These are phyloP conservation scores for Mythimna pallens DNA, from an alignment of 2,888 invertebrate species.

Conservation along the genomic window DNA sequence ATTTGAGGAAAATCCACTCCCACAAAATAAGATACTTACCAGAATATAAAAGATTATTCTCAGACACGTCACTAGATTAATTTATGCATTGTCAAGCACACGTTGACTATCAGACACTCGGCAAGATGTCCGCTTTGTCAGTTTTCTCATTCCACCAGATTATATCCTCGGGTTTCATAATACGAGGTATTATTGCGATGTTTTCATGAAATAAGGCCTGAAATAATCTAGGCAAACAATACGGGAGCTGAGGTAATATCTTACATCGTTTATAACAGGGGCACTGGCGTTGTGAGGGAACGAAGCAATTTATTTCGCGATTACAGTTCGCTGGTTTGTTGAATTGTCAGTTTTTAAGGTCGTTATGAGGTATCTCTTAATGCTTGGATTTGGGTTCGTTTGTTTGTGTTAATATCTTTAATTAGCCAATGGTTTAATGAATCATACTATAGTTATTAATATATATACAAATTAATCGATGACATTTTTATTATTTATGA, in stretches of 20 bases:
- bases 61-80: constrained; percentile 45
- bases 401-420: neutral
- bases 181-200: constrained; percentile 58
- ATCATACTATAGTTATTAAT: neutral
- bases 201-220: constrained; percentile 61
- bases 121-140: constrained; percentile 52
- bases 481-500: too few relatives aligned
- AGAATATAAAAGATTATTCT: constrained; percentile 28
- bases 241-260: constrained; percentile 64
- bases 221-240: constrained; percentile 65
- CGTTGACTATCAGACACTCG: constrained; percentile 45
- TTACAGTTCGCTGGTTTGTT: constrained; percentile 48
- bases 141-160: constrained; percentile 62
- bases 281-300: constrained; percentile 49
- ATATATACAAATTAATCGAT: too few relatives aligned
- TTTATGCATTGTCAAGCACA: constrained; percentile 56
- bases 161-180: constrained; percentile 59
- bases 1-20: neutral
- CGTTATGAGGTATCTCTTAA: constrained; percentile 5
- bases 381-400: neutral
- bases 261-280: constrained; percentile 69
- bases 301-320: constrained; percentile 53
- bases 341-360: constrained; percentile 50
- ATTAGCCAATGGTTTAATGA: neutral
- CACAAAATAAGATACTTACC: constrained; percentile 27